A percentile compares a stretch with the other conserved stretches of the same genome.
phyloP scores from a whole-genome alignment of 1,140 invertebrate species.

The Bombyx mandarina region DNA sequence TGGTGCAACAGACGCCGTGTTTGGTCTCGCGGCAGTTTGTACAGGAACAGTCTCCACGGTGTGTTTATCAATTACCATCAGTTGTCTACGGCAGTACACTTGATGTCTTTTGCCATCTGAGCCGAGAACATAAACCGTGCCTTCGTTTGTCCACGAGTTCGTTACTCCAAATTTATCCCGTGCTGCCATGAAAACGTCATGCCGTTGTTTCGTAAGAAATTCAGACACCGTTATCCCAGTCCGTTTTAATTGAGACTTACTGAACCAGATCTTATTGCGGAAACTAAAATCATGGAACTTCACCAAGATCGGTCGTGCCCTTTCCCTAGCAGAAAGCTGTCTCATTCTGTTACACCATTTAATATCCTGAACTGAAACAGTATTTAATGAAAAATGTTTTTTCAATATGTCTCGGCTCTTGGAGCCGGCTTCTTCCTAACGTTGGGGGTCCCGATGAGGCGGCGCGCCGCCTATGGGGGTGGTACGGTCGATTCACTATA shows the following conservation, averaged over 20 bases:
- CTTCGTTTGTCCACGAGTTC: background rate
- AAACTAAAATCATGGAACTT: background rate
- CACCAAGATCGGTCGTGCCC: background rate
- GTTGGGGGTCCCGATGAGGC: too few species aligned
- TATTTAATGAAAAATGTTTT: too few species aligned
- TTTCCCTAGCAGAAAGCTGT: background rate
- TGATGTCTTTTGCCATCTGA: background rate
- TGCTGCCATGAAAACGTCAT: background rate
- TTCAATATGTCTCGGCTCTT: too few species aligned
- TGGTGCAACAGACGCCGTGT: too few species aligned
- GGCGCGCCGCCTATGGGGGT: too few species aligned
- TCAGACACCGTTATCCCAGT: background rate
- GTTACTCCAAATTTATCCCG: too few species aligned
- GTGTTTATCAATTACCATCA: too few species aligned
- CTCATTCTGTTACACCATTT: background rate
- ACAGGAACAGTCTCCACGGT: too few species aligned
- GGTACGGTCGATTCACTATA: too few species aligned
- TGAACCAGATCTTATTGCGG: constrained; percentile 2
- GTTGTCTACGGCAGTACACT: too few species aligned
- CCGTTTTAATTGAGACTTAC: background rate
- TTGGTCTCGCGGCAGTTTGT: too few species aligned
- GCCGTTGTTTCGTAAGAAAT: background rate
- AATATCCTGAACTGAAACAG: background rate
- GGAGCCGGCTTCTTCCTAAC: too few species aligned
- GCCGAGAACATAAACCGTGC: background rate